phyloP scores from a whole-genome alignment of 1,140 invertebrate genomes.

The Drosophila bifasciata region DNA sequence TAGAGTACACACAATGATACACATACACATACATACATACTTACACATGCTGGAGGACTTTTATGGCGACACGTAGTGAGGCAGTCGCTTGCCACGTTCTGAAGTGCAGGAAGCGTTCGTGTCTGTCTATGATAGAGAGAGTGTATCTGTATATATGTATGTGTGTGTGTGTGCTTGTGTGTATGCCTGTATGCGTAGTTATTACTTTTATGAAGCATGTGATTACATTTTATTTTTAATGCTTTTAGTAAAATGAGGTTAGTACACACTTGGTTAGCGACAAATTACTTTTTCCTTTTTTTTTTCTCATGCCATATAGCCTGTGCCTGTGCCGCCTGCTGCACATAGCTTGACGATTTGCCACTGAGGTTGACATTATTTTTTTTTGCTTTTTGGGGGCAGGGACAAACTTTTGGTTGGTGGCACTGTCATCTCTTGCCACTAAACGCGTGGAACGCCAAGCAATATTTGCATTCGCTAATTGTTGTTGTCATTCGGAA shows the following conservation, averaged over 20 bases:
- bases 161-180: conserved; percentile 25
- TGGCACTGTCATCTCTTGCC: conserved; percentile 13
- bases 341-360: neutral
- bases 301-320: conserved; percentile 5
- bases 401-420: conserved; percentile 4
- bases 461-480: conserved; percentile 44
- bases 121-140: conserved; percentile 37
- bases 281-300: conserved; percentile 73
- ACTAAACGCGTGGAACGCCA: neutral
- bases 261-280: conserved; percentile 82
- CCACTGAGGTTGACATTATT: neutral
- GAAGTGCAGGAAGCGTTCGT: conserved; percentile 69
- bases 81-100: conserved; percentile 50
- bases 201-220: conserved; percentile 83
- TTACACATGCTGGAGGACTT: conserved; percentile 55
- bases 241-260: conserved; percentile 83
- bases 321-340: no score
- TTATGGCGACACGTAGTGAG: conserved; percentile 77
- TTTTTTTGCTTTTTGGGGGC: conserved; percentile 35
- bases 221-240: conserved; percentile 83
- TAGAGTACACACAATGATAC: conserved; percentile 17
- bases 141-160: conserved; percentile 6
- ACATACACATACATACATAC: no score
- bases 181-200: conserved; percentile 62
- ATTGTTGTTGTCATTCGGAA: conserved; percentile 47